phyloP scores from a whole-genome alignment of 2,113 vertebrate genomes.

The Anas platyrhynchos region DNA sequence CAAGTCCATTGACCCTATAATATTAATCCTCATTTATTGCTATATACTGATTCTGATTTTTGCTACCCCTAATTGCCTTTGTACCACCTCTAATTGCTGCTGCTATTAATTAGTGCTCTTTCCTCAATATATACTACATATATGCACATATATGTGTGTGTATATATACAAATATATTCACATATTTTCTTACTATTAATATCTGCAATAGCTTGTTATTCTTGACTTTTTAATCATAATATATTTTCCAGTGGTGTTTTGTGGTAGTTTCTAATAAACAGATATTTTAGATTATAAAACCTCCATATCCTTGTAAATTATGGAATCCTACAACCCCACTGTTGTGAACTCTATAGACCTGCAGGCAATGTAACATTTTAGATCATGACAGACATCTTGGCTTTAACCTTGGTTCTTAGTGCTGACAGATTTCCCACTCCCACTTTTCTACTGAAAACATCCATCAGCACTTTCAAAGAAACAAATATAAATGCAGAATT shows the following conservation, averaged over 20 bases:
- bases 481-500: background rate
- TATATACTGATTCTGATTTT: background rate
- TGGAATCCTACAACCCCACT: background rate
- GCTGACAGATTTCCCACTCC: background rate
- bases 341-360: background rate
- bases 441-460: background rate
- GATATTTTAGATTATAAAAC: background rate
- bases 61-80: background rate
- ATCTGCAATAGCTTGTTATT: background rate
- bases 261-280: background rate
- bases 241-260: background rate
- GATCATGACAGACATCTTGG: background rate
- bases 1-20: background rate
- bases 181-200: background rate
- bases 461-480: background rate
- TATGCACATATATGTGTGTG: too few relatives aligned
- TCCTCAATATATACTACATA: background rate
- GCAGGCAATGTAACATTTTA: background rate
- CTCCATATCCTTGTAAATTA: background rate
- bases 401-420: background rate
- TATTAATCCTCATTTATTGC: background rate
- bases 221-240: background rate
- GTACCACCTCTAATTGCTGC: background rate
- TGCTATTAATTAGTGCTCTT: background rate
- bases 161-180: background rate